phyloP scores from a whole-genome alignment of 2,113 vertebrate genomes.

The Chiloscyllium plagiosum region DNA sequence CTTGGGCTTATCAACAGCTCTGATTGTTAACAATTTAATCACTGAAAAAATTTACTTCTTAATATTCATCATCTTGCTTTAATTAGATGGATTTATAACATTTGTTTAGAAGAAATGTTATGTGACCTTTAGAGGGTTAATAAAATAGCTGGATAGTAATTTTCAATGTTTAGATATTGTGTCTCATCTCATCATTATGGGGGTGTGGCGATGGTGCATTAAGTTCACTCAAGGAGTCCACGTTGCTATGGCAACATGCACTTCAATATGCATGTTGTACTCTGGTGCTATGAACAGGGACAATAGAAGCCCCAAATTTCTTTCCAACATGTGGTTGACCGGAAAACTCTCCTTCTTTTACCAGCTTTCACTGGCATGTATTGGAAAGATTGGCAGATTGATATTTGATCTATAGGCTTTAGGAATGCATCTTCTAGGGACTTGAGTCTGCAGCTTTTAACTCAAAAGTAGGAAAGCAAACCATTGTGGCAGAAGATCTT shows the following conservation, averaged over 20 bases:
- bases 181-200: neutral
- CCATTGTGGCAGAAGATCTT: neutral
- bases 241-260: neutral
- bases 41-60: neutral
- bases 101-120: neutral
- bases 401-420: neutral
- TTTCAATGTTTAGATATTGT: neutral
- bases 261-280: neutral
- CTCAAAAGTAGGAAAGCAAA: too few relatives aligned
- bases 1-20: neutral
- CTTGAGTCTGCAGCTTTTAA: neutral
- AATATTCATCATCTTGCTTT: neutral
- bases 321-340: neutral
- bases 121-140: conserved; percentile 43
- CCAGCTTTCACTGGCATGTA: neutral
- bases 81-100: neutral
- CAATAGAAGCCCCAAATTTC: neutral
- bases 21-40: neutral
- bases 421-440: neutral
- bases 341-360: neutral
- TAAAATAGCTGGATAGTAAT: conserved; percentile 28
- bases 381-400: neutral
- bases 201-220: too few relatives aligned
- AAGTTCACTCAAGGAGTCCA: neutral
- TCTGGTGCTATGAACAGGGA: neutral